phyloP scores from a whole-genome alignment of 2,797 vertebrate genomes.

The Xerus rutilus region DNA sequence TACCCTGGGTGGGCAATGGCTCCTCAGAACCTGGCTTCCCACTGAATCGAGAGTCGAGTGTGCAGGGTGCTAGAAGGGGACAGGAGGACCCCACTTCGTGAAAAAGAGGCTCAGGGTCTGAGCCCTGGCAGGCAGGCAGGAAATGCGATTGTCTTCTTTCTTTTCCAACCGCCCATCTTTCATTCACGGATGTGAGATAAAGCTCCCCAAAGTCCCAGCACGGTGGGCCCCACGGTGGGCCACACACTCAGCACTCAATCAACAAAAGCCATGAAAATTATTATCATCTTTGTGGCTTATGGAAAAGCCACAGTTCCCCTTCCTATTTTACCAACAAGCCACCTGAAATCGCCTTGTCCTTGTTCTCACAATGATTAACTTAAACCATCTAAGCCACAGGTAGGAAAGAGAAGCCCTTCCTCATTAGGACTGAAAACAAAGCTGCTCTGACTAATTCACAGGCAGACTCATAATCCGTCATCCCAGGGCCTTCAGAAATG shows the following conservation, averaged over 20 bases:
- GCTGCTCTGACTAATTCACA: background rate
- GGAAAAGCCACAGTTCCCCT: conserved; percentile 39
- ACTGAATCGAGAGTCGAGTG: background rate
- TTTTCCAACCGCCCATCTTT: background rate
- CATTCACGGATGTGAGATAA: background rate
- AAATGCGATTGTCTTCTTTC: background rate
- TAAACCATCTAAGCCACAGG: background rate
- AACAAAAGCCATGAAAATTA: background rate
- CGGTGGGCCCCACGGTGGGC: background rate
- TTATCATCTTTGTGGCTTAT: conserved; percentile 53
- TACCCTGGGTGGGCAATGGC: background rate
- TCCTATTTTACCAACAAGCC: background rate
- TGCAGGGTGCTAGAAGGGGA: background rate
- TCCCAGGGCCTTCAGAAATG: conserved; percentile 67
- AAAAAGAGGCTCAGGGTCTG: background rate
- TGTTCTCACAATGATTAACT: background rate
- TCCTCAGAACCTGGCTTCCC: background rate
- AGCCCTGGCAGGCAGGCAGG: background rate
- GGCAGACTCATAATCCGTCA: conserved; percentile 22
- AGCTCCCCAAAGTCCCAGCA: background rate
- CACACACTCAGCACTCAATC: background rate
- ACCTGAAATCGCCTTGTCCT: background rate
- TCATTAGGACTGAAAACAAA: conserved; percentile 58
- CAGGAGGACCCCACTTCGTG: background rate
- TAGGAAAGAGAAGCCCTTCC: conserved; percentile 47